Conservation (phyloP, 2,888 invertebrate genomes). For the Podabrus alpinus region DNA sequence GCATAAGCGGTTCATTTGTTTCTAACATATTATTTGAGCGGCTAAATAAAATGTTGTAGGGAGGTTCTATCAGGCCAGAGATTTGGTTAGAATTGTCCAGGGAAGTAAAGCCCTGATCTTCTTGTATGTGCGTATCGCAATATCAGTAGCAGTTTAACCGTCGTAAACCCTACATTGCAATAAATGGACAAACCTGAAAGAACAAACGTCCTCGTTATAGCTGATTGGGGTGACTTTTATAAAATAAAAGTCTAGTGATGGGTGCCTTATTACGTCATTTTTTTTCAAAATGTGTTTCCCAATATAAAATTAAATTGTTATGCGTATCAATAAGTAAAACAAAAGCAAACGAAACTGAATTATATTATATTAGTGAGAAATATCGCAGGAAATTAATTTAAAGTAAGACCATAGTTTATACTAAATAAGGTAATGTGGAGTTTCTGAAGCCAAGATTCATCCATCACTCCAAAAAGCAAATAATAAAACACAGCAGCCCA, state of each 20-base stretch:
- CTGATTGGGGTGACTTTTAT: constrained; percentile 31
- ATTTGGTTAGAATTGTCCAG: constrained; percentile 30
- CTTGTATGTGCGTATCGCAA: constrained; percentile 37
- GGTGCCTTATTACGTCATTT: constrained; percentile 29
- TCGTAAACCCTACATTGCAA: constrained; percentile 38
- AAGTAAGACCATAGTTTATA: neutral
- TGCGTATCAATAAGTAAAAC: neutral
- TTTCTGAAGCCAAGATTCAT: constrained; percentile 29
- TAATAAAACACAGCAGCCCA: constrained; percentile 34
- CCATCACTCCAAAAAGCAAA: constrained; percentile 36
- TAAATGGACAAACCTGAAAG: constrained; percentile 36
- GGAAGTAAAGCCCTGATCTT: constrained; percentile 30
- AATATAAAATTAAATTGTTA: constrained; percentile 12
- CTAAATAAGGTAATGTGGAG: constrained; percentile 4
- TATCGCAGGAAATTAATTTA: neutral
- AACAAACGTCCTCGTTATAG: constrained; percentile 32
- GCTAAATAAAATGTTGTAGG: constrained; percentile 4
- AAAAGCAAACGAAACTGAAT: neutral
- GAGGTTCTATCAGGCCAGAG: constrained; percentile 25
- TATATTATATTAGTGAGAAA: neutral
- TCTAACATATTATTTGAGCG: constrained; percentile 32
- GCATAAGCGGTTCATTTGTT: constrained; percentile 32
- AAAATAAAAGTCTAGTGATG: constrained; percentile 29
- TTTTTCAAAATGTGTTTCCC: constrained; percentile 18
- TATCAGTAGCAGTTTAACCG: constrained; percentile 39